These are phyloP conservation scores for Drosophila aff. DNA, from an alignment of 1,140 invertebrate species.

Conservation along the genomic window DNA sequence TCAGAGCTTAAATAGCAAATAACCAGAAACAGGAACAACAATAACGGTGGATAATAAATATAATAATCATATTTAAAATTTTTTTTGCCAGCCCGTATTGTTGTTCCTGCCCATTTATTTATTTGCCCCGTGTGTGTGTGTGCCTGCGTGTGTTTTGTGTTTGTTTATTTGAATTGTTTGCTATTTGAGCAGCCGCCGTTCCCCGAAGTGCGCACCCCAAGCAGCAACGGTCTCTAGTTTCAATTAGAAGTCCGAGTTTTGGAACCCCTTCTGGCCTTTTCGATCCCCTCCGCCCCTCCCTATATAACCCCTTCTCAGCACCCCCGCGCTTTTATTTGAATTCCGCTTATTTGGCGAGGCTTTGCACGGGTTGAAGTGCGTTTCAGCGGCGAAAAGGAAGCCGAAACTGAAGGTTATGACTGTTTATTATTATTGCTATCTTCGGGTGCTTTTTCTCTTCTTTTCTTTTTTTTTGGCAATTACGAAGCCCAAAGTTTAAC, in stretches of 20 bases:
- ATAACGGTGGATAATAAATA: slow-evolving; percentile 36
- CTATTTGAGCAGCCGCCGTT: slow-evolving; percentile 66
- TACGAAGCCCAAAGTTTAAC: slow-evolving; percentile 14
- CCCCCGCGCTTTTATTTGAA: slow-evolving; percentile 31
- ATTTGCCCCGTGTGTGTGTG: slow-evolving; percentile 29
- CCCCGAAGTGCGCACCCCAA: slow-evolving; percentile 27
- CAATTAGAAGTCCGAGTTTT: slow-evolving; percentile 46
- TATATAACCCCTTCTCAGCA: slow-evolving; percentile 13
- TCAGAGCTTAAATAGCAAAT: slow-evolving; percentile 67
- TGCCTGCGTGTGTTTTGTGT: slow-evolving; percentile 27
- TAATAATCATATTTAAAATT: slow-evolving; percentile 59
- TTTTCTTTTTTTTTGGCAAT: slow-evolving; percentile 33
- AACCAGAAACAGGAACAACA: slow-evolving; percentile 36
- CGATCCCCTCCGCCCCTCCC: neutral
- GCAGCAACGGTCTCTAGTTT: slow-evolving; percentile 23
- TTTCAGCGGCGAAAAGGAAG: slow-evolving; percentile 45
- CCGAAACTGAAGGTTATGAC: slow-evolving; percentile 48
- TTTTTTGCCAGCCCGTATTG: slow-evolving; percentile 18
- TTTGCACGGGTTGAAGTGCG: slow-evolving; percentile 61
- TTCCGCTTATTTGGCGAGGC: slow-evolving; percentile 29
- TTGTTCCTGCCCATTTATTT: slow-evolving; percentile 50
- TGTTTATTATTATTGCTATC: slow-evolving; percentile 42
- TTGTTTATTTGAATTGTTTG: slow-evolving; percentile 59
- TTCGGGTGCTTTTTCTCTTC: neutral
- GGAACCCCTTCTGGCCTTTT: slow-evolving; percentile 11